Percentiles rank a stretch among this genome's conserved stretches.
Conservation (phyloP, 2,797 vertebrate genomes). For the Ataeniobius toweri region DNA sequence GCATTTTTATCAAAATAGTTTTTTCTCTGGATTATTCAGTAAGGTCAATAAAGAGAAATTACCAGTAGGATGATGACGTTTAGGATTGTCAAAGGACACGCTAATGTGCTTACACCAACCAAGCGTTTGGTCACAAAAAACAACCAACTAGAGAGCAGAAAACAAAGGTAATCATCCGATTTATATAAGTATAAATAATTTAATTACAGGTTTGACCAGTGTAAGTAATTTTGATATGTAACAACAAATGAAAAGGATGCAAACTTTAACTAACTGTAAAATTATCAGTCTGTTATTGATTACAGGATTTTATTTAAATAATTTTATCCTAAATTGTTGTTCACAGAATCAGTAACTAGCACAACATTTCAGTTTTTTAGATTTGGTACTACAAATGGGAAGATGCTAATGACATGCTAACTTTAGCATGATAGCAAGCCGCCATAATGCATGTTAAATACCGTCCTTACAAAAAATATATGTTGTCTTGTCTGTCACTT, state of each 20-base stretch:
- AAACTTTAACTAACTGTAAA: no score
- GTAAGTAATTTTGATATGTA: neutral
- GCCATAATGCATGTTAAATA: neutral
- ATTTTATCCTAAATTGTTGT: no score
- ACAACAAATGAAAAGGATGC: neutral
- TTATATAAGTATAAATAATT: neutral
- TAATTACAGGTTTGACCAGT: neutral
- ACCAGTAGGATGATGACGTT: no score
- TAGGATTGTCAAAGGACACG: neutral
- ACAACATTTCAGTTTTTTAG: no score
- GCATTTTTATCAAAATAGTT: neutral
- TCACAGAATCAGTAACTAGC: no score
- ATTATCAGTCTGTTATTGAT: no score
- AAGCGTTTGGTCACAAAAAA: neutral
- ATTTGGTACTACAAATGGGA: no score
- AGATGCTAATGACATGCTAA: neutral
- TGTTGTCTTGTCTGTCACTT: neutral
- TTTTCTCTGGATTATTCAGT: neutral
- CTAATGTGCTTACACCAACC: neutral
- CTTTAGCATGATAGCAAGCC: neutral
- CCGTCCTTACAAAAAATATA: neutral
- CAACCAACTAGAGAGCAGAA: no score
- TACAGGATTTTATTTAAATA: no score
- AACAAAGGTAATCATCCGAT: no score
- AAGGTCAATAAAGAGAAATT: neutral